phyloP scores from a whole-genome alignment of 2,797 vertebrate genomes.

The Momotus momota region DNA sequence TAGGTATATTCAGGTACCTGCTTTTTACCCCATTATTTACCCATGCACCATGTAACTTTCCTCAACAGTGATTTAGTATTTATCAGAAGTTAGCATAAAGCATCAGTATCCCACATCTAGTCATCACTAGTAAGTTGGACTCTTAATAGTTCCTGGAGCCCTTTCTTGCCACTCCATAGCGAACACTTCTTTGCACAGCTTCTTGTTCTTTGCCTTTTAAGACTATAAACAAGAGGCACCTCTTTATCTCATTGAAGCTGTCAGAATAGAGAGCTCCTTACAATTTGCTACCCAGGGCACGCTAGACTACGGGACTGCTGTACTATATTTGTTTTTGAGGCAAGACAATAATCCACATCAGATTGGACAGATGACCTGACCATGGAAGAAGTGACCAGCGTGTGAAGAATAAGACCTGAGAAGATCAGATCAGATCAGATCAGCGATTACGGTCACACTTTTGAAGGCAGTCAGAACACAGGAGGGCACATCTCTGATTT shows the following conservation, averaged over 20 bases:
- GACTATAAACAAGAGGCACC: not conserved
- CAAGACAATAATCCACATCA: not conserved
- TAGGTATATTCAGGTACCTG: not conserved
- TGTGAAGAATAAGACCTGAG: not conserved
- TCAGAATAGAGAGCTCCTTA: not conserved
- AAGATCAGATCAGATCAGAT: not conserved
- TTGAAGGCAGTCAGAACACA: not conserved
- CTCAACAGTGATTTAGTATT: not conserved
- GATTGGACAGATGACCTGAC: not conserved
- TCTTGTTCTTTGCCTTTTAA: not conserved
- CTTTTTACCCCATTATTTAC: not conserved
- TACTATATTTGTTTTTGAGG: not conserved
- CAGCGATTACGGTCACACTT: not conserved
- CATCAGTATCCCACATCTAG: not conserved
- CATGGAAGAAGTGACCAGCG: not conserved
- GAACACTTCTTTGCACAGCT: not conserved
- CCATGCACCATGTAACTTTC: fast-evolving
- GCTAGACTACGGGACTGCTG: not conserved
- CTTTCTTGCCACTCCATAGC: not conserved
- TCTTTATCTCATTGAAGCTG: not conserved
- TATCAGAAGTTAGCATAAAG: not conserved
- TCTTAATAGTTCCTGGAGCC: not conserved
- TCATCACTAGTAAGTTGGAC: not conserved
- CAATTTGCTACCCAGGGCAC: not conserved
- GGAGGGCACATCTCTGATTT: not conserved